These are phyloP conservation scores for Chrysolina americana DNA, from an alignment of 2,888 invertebrate species.

Conservation along the genomic window DNA sequence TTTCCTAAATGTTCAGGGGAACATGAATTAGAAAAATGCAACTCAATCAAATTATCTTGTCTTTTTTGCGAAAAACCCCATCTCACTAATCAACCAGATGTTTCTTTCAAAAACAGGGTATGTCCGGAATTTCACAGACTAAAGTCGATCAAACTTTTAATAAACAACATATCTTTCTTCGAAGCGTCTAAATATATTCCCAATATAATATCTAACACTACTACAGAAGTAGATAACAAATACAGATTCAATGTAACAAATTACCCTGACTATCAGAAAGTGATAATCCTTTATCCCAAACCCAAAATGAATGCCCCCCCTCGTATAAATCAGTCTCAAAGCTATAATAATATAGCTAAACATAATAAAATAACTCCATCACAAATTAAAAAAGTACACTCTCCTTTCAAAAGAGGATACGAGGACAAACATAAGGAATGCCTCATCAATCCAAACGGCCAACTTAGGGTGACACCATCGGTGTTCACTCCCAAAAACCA, in stretches of 20 bases:
- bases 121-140: background rate
- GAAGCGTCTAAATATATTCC: slow-evolving; percentile 12
- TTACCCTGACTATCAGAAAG: background rate
- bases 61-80: background rate
- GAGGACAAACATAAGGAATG: background rate
- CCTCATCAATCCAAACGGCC: background rate
- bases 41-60: background rate
- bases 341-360: background rate
- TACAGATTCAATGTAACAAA: background rate
- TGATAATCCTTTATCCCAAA: background rate
- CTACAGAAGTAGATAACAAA: no score
- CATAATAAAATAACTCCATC: background rate
- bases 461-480: background rate
- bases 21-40: background rate
- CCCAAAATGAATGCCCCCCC: background rate
- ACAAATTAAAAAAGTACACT: background rate
- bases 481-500: background rate
- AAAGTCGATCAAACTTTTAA: slow-evolving; percentile 3
- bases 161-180: slow-evolving; percentile 3
- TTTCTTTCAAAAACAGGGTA: background rate
- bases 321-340: no score
- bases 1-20: slow-evolving; percentile 22
- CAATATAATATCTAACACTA: no score
- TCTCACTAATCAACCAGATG: slow-evolving; percentile 4
- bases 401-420: background rate